phyloP scores from a whole-genome alignment of 2,113 vertebrate genomes.

The Rhinogobius similis region DNA sequence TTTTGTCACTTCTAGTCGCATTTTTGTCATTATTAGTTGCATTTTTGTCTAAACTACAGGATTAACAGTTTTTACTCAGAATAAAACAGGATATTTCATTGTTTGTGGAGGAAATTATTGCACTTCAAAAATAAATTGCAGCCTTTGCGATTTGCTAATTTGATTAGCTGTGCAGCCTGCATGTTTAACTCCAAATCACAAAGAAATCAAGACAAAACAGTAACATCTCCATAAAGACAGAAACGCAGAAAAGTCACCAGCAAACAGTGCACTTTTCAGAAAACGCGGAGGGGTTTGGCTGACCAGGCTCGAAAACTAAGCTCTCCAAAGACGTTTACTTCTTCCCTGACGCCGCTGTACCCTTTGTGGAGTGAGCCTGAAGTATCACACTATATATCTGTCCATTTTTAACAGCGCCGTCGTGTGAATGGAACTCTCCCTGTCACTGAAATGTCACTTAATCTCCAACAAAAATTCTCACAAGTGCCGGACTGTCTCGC shows the following conservation, averaged over 20 bases:
- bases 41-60: no score
- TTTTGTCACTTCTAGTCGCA: no score
- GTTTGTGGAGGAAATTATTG: no score
- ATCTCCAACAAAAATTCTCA: slow-evolving; percentile 69
- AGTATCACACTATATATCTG: slow-evolving; percentile 4
- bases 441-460: slow-evolving; percentile 32
- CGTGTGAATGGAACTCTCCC: slow-evolving; percentile 51
- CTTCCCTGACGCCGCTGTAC: slow-evolving; percentile 47
- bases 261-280: not conserved
- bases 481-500: slow-evolving; percentile 81
- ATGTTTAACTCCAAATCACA: no score
- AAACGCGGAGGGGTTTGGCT: not conserved
- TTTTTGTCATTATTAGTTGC: no score
- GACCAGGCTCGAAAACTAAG: slow-evolving; percentile 12
- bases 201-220: no score
- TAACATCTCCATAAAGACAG: no score
- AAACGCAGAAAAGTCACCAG: not conserved
- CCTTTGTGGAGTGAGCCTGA: slow-evolving; percentile 27
- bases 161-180: no score
- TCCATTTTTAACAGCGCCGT: slow-evolving; percentile 10
- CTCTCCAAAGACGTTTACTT: slow-evolving; percentile 72
- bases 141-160: no score
- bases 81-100: no score
- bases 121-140: no score
- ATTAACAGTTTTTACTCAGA: no score